Conservation (phyloP, 2,888 invertebrate species). For the Cheilosia vernalis region DNA sequence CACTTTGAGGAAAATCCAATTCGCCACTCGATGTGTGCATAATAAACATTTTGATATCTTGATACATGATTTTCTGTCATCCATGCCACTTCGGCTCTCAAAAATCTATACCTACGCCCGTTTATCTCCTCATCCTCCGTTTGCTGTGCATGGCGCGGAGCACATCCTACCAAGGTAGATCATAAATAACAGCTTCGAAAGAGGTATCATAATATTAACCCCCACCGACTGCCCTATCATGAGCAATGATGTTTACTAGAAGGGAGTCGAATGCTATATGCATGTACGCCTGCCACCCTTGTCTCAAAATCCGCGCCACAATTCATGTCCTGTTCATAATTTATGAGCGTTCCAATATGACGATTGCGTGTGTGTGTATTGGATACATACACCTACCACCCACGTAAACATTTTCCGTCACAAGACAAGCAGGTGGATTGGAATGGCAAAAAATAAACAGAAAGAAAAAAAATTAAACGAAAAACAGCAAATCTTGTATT, state of each 20-base stretch:
- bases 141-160: neutral
- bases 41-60: slow-evolving; percentile 58
- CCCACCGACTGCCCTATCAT: neutral
- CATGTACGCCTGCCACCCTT: slow-evolving; percentile 3
- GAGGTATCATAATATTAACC: slow-evolving; percentile 46
- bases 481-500: slow-evolving; percentile 36
- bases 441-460: neutral
- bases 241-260: slow-evolving; percentile 37
- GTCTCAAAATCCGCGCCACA: slow-evolving; percentile 43
- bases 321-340: slow-evolving; percentile 68
- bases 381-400: slow-evolving; percentile 5
- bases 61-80: slow-evolving; percentile 54
- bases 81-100: slow-evolving; percentile 26
- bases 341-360: slow-evolving; percentile 51
- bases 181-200: slow-evolving; percentile 63
- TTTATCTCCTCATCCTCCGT: slow-evolving; percentile 29
- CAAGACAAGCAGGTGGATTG: slow-evolving; percentile 54
- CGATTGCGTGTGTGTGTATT: slow-evolving; percentile 42
- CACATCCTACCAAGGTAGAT: slow-evolving; percentile 38
- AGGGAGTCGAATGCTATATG: slow-evolving; percentile 5
- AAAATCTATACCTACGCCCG: slow-evolving; percentile 2
- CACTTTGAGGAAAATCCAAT: slow-evolving; percentile 51
- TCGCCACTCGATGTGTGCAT: slow-evolving; percentile 55
- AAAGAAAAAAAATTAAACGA: neutral
- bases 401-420: neutral